phyloP scores from a whole-genome alignment of 2,797 vertebrate genomes.

The Rhinella marina region DNA sequence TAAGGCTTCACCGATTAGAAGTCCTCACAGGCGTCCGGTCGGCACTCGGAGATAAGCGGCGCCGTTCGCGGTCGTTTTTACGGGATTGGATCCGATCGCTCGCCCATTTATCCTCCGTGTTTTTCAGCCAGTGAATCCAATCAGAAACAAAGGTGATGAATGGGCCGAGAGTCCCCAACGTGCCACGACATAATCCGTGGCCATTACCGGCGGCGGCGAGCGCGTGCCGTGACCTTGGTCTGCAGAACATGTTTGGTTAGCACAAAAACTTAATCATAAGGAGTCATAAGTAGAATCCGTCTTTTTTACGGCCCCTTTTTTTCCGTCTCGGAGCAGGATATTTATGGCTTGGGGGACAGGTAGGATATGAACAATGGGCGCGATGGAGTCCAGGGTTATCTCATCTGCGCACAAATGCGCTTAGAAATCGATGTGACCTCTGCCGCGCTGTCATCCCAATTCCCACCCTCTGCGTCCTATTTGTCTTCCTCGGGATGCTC shows the following conservation, averaged over 20 bases:
- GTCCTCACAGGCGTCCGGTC: slow-evolving; percentile 63
- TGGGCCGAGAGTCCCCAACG: slow-evolving; percentile 69
- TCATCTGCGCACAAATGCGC: slow-evolving; percentile 80
- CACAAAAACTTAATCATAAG: slow-evolving; percentile 86
- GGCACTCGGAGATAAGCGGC: slow-evolving; percentile 64
- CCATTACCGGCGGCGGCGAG: slow-evolving; percentile 74
- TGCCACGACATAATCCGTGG: slow-evolving; percentile 67
- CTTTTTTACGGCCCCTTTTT: slow-evolving; percentile 82
- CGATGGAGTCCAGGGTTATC: slow-evolving; percentile 85
- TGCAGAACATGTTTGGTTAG: slow-evolving; percentile 79
- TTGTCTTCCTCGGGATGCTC: slow-evolving; percentile 82
- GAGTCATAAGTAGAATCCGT: slow-evolving; percentile 81
- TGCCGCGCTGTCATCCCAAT: slow-evolving; percentile 84
- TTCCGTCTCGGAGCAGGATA: slow-evolving; percentile 71
- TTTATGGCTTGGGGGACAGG: slow-evolving; percentile 83
- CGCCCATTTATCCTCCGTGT: slow-evolving; percentile 74
- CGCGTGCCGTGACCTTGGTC: slow-evolving; percentile 83
- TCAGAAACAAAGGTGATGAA: slow-evolving; percentile 70
- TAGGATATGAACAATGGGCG: slow-evolving; percentile 86
- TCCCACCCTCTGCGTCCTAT: slow-evolving; percentile 85
- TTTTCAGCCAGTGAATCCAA: slow-evolving; percentile 72
- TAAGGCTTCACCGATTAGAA: slow-evolving; percentile 69
- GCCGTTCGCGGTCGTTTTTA: slow-evolving; percentile 69
- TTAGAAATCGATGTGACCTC: slow-evolving; percentile 88
- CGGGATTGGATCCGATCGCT: slow-evolving; percentile 74